These are phyloP conservation scores for Rotaria socialis DNA, from an alignment of 2,888 invertebrate species.

Conservation along the genomic window DNA sequence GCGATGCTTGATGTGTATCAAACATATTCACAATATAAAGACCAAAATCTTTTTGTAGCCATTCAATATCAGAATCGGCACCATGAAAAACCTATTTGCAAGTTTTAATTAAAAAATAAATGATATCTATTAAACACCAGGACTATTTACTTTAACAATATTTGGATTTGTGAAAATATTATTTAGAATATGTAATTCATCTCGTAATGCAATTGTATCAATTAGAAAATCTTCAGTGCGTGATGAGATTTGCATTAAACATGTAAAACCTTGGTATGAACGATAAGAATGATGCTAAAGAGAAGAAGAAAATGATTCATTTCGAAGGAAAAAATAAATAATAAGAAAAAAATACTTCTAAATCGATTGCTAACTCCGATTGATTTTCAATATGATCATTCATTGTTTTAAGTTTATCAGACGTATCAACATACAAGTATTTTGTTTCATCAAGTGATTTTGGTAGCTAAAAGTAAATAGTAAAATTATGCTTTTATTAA, in stretches of 20 bases:
- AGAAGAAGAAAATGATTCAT: neutral
- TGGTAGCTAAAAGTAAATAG: neutral
- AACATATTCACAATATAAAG: constrained; percentile 93
- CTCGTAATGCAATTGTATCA: constrained; percentile 78
- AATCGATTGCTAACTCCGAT: constrained; percentile 74
- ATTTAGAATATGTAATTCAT: constrained; percentile 76
- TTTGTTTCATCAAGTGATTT: constrained; percentile 65
- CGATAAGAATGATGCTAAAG: constrained; percentile 79
- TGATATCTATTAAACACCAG: neutral
- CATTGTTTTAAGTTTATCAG: constrained; percentile 67
- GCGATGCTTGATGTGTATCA: constrained; percentile 84
- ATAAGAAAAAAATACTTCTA: constrained; percentile 58
- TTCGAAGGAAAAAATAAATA: neutral
- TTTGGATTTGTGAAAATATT: constrained; percentile 81
- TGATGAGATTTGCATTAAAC: constrained; percentile 86
- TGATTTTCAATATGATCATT: constrained; percentile 53
- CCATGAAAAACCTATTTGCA: constrained; percentile 70
- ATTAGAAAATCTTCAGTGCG: constrained; percentile 75
- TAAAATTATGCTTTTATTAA: no score
- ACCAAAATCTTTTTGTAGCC: constrained; percentile 91
- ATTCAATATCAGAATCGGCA: constrained; percentile 76
- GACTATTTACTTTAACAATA: constrained; percentile 72
- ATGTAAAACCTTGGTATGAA: constrained; percentile 86
- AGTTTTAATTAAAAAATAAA: neutral
- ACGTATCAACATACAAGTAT: constrained; percentile 68